Evolutionary conservation across 1,140 invertebrate species (phyloP).

Genomic region (Phortica variegata): DNA sequence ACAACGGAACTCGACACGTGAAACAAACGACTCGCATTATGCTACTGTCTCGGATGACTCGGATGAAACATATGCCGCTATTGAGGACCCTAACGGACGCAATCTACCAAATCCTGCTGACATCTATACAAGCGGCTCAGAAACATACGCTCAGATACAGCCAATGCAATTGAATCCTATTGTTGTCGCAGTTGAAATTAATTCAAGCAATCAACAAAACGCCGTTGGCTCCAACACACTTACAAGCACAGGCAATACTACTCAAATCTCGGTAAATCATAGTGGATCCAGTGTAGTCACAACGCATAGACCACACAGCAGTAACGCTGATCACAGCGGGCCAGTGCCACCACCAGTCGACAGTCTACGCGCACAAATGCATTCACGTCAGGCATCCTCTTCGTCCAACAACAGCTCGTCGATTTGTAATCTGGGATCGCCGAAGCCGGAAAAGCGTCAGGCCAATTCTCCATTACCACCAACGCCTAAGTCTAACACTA

Average conservation of each 20-base stretch:
- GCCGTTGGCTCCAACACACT: constrained; percentile 15
- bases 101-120: constrained; percentile 59
- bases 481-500: constrained; percentile 62
- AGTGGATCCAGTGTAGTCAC: constrained; percentile 2
- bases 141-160: constrained; percentile 85
- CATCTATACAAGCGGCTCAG: constrained; percentile 77
- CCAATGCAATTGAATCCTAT: constrained; percentile 62
- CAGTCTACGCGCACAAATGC: constrained; percentile 51
- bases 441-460: constrained; percentile 83
- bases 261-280: neutral
- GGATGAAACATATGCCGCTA: constrained; percentile 87
- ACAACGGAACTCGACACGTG: constrained; percentile 58
- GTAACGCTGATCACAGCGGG: constrained; percentile 24
- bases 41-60: constrained; percentile 83
- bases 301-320: constrained; percentile 17
- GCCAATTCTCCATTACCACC: constrained; percentile 80
- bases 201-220: constrained; percentile 31
- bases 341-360: constrained; percentile 49
- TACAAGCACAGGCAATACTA: constrained; percentile 7
- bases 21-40: constrained; percentile 67
- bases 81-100: constrained; percentile 74
- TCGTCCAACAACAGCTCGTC: constrained; percentile 75
- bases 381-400: constrained; percentile 63
- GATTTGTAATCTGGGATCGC: constrained; percentile 72
- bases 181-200: constrained; percentile 60